Base-by-base conservation (phyloP, 2,888 invertebrate genomes). In the Hybos culiciformis region DNA sequence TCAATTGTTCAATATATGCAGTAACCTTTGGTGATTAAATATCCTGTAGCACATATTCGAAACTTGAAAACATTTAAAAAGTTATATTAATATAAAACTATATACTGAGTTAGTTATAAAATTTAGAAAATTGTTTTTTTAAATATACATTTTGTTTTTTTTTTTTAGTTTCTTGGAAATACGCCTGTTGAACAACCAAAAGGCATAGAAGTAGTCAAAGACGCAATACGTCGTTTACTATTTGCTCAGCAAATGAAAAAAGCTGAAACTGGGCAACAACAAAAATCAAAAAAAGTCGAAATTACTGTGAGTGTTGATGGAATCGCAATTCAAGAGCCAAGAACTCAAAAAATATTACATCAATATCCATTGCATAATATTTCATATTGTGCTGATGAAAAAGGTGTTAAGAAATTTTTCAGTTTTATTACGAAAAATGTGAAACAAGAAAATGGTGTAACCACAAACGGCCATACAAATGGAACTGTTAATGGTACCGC, bases 311-410 rank as follows among this genome's bases (percentile, higher is more conserved):
- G 93, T 42, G 86, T 93, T 42, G 93, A 97, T 70, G 96, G 94
- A 34, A 92, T 97, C 38, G 91, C 92, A 43, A 85, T 97, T 55
- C 76, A 81, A 69, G 81, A 81, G 63, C 81, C 80, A 23, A 68
- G 78, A 54, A 73, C 78, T 6, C 80, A 79, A 71, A 84, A 74
- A 59, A 88, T 93, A 44, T 73, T 93, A 60, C 86, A 93, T 67
- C 92, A 93, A 66, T 96, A 94, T 66, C 96, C 96, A 1, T 71
- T 97, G 37, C 94, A 96, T 66, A 80, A 93, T 69, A 97, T 97
- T 69, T 96, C 94, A 1, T 97, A 97, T 70, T 97, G 96, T 70
- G 96, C 97, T 2, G 97, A 97, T 63, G 97, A 97, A 68, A 97
- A 97, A 63, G 90, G 92, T 41, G 94, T 94, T 54, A 96, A 94